Evolutionary conservation across 1,140 invertebrate genomes (phyloP).

Genomic region (Choristoneura fumiferana): DNA sequence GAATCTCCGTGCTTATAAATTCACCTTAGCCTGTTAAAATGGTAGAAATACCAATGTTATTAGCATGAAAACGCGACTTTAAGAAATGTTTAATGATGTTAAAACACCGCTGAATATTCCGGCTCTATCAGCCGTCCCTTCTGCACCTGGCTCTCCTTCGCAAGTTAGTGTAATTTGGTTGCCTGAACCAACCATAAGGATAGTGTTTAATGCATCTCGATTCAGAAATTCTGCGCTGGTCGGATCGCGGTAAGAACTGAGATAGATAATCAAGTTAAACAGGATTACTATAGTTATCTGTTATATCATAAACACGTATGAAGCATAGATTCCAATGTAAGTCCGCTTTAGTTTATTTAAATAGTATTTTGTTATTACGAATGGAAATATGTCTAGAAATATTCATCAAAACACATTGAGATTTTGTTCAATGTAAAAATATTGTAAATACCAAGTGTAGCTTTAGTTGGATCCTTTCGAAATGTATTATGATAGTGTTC

Average conservation of each 20-base stretch:
- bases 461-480: slow-evolving; percentile 31
- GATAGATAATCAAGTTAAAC: slow-evolving; percentile 8
- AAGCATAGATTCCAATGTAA: slow-evolving; percentile 16
- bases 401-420: slow-evolving; percentile 19
- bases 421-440: slow-evolving; percentile 37
- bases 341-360: slow-evolving; percentile 17
- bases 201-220: slow-evolving; percentile 9
- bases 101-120: background rate
- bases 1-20: no score
- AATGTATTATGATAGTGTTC: slow-evolving; percentile 36
- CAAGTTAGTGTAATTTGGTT: slow-evolving; percentile 10
- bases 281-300: slow-evolving; percentile 15
- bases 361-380: slow-evolving; percentile 17
- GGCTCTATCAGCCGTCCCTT: background rate
- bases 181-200: background rate
- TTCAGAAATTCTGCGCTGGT: background rate
- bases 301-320: slow-evolving; percentile 16
- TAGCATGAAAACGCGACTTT: slow-evolving; percentile 6
- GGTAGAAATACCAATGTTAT: background rate
- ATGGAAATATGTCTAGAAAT: slow-evolving; percentile 18
- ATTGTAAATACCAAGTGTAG: slow-evolving; percentile 46
- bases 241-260: slow-evolving; percentile 10
- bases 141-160: background rate
- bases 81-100: slow-evolving; percentile 1
- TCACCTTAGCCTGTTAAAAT: no score